A percentile compares a stretch with the other conserved stretches of the same genome.
phyloP scores from a whole-genome alignment of 2,113 vertebrate species.

The Syngnathus floridae region DNA sequence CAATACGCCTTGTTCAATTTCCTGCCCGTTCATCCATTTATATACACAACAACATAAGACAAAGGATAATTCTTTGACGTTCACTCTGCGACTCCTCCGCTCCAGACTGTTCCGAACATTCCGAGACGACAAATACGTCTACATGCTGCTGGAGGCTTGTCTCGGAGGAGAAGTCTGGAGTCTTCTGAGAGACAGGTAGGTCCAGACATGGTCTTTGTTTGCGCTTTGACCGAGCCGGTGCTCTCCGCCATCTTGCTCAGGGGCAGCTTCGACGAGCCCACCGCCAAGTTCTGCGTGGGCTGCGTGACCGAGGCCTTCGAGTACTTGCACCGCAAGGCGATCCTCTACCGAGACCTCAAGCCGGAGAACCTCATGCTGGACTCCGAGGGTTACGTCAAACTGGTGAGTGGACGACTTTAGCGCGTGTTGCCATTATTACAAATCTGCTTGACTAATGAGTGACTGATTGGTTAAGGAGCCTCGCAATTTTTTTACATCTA shows the following conservation, averaged over 20 bases:
- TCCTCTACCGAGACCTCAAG: conserved; percentile 99
- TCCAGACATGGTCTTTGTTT: neutral
- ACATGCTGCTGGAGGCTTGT: conserved; percentile 98
- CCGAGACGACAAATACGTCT: conserved; percentile 98
- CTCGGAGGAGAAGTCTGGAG: conserved; percentile 98
- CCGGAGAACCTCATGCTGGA: conserved; percentile 99
- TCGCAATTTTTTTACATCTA: too few species aligned
- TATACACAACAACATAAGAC: too few species aligned
- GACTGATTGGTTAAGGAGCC: too few species aligned
- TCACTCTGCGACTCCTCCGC: neutral
- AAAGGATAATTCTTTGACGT: too few species aligned
- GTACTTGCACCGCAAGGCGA: conserved; percentile 99
- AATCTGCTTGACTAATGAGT: too few species aligned
- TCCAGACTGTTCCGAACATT: conserved; percentile 93
- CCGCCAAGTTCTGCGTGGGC: conserved; percentile 93
- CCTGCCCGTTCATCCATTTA: too few species aligned
- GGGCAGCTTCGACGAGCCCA: conserved; percentile 95
- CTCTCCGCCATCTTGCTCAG: conserved; percentile 51
- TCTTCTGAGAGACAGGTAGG: conserved; percentile 96
- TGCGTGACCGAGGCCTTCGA: conserved; percentile 97
- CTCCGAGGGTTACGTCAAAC: conserved; percentile 94
- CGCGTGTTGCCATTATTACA: too few species aligned
- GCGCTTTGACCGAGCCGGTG: neutral
- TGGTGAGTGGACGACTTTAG: conserved; percentile 66
- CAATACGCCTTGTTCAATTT: neutral